phyloP scores from a whole-genome alignment of 2,113 vertebrate species.

The Macaca nemestrina region DNA sequence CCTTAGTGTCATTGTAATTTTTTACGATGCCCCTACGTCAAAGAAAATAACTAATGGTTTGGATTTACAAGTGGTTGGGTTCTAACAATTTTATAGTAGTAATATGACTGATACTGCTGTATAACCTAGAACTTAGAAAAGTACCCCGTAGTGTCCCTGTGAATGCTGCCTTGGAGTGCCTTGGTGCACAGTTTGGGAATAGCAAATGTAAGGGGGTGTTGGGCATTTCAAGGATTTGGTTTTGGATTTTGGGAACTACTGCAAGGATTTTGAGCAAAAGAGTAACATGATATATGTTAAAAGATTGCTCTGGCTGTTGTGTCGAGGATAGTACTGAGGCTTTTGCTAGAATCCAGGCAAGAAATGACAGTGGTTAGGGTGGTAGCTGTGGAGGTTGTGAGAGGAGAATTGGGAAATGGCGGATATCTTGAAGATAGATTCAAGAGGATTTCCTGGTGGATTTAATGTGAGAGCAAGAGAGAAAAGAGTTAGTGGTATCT shows the following conservation, averaged over 20 bases:
- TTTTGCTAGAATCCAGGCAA: not conserved
- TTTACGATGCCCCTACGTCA: not conserved
- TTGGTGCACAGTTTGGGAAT: not conserved
- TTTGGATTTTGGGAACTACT: not conserved
- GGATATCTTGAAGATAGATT: not conserved
- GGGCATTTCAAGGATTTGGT: not conserved
- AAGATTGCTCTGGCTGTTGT: not conserved
- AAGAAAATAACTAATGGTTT: not conserved
- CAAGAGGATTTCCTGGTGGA: not conserved
- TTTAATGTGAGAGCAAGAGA: not conserved
- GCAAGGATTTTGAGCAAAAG: not conserved
- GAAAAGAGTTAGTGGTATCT: not conserved
- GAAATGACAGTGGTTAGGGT: not conserved
- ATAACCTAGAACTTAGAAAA: not conserved
- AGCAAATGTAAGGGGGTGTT: not conserved
- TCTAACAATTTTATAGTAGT: not conserved
- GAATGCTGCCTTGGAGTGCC: not conserved
- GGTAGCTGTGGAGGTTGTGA: not conserved
- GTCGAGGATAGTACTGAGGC: not conserved
- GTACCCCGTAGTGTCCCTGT: too few species aligned
- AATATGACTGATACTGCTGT: not conserved
- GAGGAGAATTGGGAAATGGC: not conserved
- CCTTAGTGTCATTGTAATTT: not conserved
- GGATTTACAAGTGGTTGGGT: not conserved
- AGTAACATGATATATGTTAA: not conserved